Base-by-base conservation (phyloP, 2,797 vertebrate genomes). In the Lithobates pipiens region DNA sequence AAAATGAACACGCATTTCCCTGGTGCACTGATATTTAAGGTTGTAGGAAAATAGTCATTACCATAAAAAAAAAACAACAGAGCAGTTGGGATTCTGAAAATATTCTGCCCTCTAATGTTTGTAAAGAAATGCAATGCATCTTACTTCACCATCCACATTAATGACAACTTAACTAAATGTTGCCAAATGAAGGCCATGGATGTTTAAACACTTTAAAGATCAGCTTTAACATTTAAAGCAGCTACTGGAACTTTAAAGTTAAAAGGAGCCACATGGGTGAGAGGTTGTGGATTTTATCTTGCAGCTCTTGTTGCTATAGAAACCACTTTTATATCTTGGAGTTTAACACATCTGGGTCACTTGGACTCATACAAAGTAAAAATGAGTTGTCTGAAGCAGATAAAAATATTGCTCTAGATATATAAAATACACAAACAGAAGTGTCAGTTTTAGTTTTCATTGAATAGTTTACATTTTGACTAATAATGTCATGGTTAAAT, bases 261-360 rank as follows among this genome's bases (percentile, higher is more conserved):
- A 83, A 77, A 86, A 72, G 70, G 85, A 92, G 85, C 78, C 86
- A 87, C 32, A 89, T 88, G 80, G 82, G 83, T 80, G 88, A 89
- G 88, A 89, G 11, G 67, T 77, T 87, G 89, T 76, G 88, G 86
- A 80, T 89, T 85, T 91, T 91, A 83, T 89, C 6, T 10, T 81
- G 83, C 83, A 89, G 86, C 89, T 94, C 32, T 2, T 32, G 91
- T 93, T 93, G 90, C 92, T 89, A 91, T 86, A 90, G 91, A 67
- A 89, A 92, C 88, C 87, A 70, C 75, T 85, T 91, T 67, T 85
- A 75, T 90, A 91, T 88, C 82, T 77, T 77, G 82, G 77, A 54
- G 71, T 87, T 88, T 83, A 69, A 82, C 73, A 69, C 76, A 75
- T 88, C 68, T 86, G 88, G 89, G 88, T 89, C 90, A 88, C 88